Base-by-base conservation (phyloP, 2,113 vertebrate species). In the Hystrix cristata region DNA sequence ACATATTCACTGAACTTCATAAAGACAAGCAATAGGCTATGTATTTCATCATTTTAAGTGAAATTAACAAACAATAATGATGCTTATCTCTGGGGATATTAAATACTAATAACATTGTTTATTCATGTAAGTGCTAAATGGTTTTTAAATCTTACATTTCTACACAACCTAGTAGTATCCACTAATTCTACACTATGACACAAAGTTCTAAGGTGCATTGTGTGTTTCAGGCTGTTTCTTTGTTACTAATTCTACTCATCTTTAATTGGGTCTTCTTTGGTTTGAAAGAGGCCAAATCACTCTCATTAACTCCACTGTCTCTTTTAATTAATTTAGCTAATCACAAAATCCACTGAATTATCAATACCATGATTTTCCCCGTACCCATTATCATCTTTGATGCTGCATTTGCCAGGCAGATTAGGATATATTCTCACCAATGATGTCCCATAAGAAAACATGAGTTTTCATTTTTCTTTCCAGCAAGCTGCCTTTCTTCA, bases 1-100 rank as follows among this genome's bases (percentile, higher is more conserved):
- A 80, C 48, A 76, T 10, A 71, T 80, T 91, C 59, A 72, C 19
- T 76, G 38, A 89, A 87, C 19, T 69, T 62, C 21, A 78, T 89
- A 69, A 95, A 69, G 57, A 46, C n/a, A 87, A 64, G 27, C 38
- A 92, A 71, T 67, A 87, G n/a, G 86, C 81, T 84, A 76, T 43
- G 38, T 53, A 80, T 51, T 96, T 83, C 25, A 92, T 65, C 29
- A 90, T 90, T 16, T 57, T 90, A 87, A 87, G 59, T 87, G 53
- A 95, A 90, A 92, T 95, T 96, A 97, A 97, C 92, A 92, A 92
- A 92, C 80, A 80, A 89, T 74, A 76, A 76, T 81, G 46, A 87
- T 83, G 76, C 31, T 95, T 95, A 46, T 92, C 62, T 93, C 80
- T 91, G 29, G 34, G 71, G 71, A 53, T 95, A 95, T 96, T 74